Evolutionary conservation across 2,113 vertebrate species (phyloP).

Genomic region (Pontoporia blainvillei): DNA sequence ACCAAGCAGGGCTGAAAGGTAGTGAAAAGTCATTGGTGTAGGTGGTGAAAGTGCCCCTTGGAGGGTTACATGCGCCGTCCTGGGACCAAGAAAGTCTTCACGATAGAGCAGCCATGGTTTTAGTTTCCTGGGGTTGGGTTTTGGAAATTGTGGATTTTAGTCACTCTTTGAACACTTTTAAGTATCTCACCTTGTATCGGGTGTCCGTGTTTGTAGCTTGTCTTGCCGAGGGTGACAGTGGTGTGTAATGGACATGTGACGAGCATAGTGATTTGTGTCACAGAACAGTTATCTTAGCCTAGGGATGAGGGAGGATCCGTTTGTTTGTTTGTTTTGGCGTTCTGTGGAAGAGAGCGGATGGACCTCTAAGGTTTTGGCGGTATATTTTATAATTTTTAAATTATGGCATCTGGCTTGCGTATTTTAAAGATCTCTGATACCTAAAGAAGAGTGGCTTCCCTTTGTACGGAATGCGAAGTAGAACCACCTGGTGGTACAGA

Average conservation of each 20-base stretch:
- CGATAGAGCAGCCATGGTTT: fast-evolving
- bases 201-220: fast-evolving
- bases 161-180: too few species aligned
- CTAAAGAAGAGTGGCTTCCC: not conserved
- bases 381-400: too few species aligned
- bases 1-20: not conserved
- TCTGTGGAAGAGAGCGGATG: not conserved
- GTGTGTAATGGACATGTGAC: fast-evolving
- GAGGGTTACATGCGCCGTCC: fast-evolving
- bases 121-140: not conserved
- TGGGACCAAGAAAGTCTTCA: fast-evolving
- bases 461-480: fast-evolving
- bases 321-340: not conserved
- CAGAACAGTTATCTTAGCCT: fast-evolving
- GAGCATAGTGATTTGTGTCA: fast-evolving
- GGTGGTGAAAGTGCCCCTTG: not conserved
- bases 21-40: fast-evolving
- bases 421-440: not conserved
- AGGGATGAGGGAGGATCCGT: fast-evolving
- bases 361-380: not conserved
- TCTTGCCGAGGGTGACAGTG: not conserved
- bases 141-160: not conserved
- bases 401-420: not conserved
- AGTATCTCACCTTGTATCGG: fast-evolving
- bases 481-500: fast-evolving